Conservation (phyloP, 2,113 vertebrate species). For the Melanerpes aurifrons region DNA sequence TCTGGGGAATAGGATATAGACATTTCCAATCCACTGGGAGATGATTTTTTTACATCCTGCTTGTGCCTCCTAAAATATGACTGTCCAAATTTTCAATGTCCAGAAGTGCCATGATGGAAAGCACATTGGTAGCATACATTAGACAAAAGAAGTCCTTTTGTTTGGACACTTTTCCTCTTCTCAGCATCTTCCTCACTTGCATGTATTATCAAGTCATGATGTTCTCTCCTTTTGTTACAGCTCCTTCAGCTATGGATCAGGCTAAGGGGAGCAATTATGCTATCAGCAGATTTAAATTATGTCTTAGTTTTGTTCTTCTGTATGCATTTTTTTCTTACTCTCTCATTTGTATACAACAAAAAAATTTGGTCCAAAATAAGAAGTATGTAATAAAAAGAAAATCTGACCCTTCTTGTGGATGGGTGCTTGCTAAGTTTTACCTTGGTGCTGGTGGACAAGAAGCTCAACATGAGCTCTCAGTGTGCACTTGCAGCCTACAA, state of each 20-base stretch:
- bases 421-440: neutral
- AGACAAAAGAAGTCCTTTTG: neutral
- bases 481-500: no score
- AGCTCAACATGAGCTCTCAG: no score
- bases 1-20: neutral
- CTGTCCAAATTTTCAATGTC: neutral
- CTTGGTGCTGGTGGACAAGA: neutral
- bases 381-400: neutral
- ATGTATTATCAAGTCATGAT: neutral
- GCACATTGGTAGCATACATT: accelerated
- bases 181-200: neutral
- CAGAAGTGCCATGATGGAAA: neutral
- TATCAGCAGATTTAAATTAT: neutral
- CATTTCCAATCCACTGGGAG: neutral
- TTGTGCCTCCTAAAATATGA: neutral
- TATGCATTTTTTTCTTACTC: neutral
- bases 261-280: neutral
- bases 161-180: neutral
- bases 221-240: neutral
- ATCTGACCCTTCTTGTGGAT: no score
- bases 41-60: neutral
- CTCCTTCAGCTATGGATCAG: neutral
- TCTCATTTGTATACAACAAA: neutral
- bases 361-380: neutral
- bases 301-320: neutral